phyloP scores from a whole-genome alignment of 2,888 invertebrate species.

The Patella ulyssiponensis region DNA sequence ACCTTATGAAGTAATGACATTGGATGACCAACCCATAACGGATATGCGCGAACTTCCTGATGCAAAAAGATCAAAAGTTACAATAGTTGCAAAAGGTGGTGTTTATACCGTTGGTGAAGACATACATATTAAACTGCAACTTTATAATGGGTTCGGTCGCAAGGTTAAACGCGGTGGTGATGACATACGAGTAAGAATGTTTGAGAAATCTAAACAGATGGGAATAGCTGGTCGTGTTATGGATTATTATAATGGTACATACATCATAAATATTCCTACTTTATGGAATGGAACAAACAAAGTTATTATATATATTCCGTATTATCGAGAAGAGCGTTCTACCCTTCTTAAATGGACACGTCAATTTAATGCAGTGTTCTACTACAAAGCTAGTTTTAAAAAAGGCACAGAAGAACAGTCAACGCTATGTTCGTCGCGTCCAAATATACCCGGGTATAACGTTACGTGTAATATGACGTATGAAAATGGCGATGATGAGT shows the following conservation, averaged over 20 bases:
- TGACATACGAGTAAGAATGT: not conserved
- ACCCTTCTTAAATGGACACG: not conserved
- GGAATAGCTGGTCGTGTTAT: not conserved
- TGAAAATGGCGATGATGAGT: not conserved
- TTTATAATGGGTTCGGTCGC: not conserved
- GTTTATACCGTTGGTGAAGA: not conserved
- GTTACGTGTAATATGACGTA: not conserved
- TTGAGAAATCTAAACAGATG: not conserved
- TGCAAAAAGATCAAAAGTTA: not conserved
- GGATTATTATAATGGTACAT: not conserved
- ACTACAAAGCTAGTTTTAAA: not conserved
- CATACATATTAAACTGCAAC: not conserved
- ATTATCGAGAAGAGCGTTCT: not conserved
- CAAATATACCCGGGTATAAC: not conserved
- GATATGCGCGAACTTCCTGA: not conserved
- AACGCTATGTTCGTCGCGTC: not conserved
- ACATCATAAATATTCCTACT: not conserved
- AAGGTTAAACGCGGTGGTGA: not conserved
- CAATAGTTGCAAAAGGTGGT: not conserved
- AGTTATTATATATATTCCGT: not conserved
- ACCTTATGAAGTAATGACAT: not conserved
- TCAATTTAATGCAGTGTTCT: not conserved
- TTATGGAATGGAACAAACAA: not conserved
- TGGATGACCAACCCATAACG: not conserved
- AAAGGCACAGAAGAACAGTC: not conserved